Evolutionary conservation across 2,888 invertebrate species (phyloP), one percentile per base, ranked within the genome.

Genomic region (Neoascia interrupta): DNA sequence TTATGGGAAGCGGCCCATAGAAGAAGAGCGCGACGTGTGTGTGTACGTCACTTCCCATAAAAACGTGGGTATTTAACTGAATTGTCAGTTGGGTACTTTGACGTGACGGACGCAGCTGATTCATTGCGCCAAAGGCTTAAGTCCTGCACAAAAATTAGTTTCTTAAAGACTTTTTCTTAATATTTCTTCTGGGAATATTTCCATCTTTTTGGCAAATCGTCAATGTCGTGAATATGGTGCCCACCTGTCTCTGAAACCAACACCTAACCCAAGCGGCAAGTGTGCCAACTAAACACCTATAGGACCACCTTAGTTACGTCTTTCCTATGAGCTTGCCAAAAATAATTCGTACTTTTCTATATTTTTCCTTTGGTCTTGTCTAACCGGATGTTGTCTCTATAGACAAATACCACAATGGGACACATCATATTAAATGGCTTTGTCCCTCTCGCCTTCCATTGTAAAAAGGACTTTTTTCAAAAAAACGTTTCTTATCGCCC

Each of bases 231-330:
- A 69, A 37, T 13, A 8, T 26, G 60, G 69, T 70, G 53, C 61
- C 69, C 69, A 70, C 61, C 69, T 70, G 69, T 70, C 69, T 61
- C 61, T 11, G 28, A 61, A 70, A 51, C 61, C 45, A 70, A 70
- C 45, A 70, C 60, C 53, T 53, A 8, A 61, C 45, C 5, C 18
- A 61, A 61, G 43, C 45, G 53, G 47, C 10, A 31, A 31, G 16
- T 53, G 60, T 26, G 19, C 13, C 10, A 6, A 37, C 11, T 8
- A 16, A 37, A 45, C 19, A 13, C 6, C 3, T 21, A 26, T 16
- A 5, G 11, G 26, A 6, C 10, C 26, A 18, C 5, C 8, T 15
- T 5, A n/a, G 47, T 60, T 60, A 60, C 69, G 69, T 19, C 23
- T 43, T 45, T 19, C 34, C 43, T 36, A 36, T 60, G n/a, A n/a